Percentiles rank a stretch among this genome's conserved stretches.
Conservation (phyloP, 2,888 invertebrate genomes). For the Ypsolopha scabrella region DNA sequence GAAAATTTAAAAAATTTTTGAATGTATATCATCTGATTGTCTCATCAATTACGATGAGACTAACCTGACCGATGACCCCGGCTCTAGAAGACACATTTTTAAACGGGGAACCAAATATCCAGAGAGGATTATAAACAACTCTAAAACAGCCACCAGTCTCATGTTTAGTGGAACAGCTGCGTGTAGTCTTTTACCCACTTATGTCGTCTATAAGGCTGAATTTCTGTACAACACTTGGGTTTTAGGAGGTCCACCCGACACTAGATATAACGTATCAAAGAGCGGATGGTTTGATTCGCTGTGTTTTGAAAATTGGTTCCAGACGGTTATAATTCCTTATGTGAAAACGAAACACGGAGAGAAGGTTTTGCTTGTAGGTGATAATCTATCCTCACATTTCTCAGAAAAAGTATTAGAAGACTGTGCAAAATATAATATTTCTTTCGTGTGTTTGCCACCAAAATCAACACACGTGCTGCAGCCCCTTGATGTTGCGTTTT, state of each 20-base stretch:
- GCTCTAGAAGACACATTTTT: neutral
- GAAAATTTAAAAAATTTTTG: neutral
- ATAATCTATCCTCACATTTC: too few species aligned
- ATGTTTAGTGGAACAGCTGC: neutral
- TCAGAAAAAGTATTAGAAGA: too few species aligned
- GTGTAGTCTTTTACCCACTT: neutral
- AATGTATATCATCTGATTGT: neutral
- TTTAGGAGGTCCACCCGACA: neutral
- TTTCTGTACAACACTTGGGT: neutral
- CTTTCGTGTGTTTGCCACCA: too few species aligned
- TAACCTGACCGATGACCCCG: neutral
- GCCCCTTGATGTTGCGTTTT: too few species aligned
- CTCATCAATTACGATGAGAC: constrained; percentile 2
- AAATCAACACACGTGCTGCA: too few species aligned
- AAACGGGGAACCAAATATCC: constrained; percentile 1
- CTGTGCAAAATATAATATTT: too few species aligned
- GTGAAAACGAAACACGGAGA: neutral
- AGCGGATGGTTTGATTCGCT: constrained; percentile 1
- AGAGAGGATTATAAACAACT: neutral
- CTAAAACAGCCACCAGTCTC: neutral
- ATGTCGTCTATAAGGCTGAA: neutral
- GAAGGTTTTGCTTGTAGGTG: too few species aligned
- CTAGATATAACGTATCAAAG: neutral
- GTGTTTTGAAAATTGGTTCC: neutral
- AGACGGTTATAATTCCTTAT: neutral